Evolutionary conservation across 2,888 invertebrate species (phyloP).

Genomic region (Bursaphelenchus okinawaensis): DNA sequence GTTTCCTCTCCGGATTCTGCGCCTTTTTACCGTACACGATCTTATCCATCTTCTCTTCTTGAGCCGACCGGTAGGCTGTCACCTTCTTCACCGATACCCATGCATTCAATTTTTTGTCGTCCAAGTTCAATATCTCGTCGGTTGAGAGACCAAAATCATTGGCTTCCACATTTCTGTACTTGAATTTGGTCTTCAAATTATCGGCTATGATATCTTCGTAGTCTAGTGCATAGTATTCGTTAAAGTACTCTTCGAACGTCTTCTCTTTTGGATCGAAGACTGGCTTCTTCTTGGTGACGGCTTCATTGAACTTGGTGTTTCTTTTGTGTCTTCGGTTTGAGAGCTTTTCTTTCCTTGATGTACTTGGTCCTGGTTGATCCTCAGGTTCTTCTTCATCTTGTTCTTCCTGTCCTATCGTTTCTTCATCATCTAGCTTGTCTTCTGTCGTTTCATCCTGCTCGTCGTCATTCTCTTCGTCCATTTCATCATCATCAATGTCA

Average conservation of each 20-base stretch:
- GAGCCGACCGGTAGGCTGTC: constrained; percentile 63
- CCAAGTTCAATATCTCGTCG: constrained; percentile 86
- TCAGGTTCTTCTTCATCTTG: constrained; percentile 19
- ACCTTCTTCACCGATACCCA: constrained; percentile 86
- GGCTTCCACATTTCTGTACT: constrained; percentile 77
- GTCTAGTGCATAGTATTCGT: constrained; percentile 88
- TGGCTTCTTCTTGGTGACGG: constrained; percentile 73
- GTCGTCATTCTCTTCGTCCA: constrained; percentile 32
- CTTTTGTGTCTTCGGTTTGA: constrained; percentile 37
- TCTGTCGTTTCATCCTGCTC: constrained; percentile 24
- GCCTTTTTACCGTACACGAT: constrained; percentile 72
- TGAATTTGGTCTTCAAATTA: constrained; percentile 66
- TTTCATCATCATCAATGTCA: constrained; percentile 28
- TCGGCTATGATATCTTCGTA: constrained; percentile 83
- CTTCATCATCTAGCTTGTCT: constrained; percentile 46
- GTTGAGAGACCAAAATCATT: constrained; percentile 83
- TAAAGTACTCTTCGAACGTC: constrained; percentile 79
- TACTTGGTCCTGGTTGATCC: constrained; percentile 15
- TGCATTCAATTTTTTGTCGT: constrained; percentile 85
- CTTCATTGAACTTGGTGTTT: constrained; percentile 71
- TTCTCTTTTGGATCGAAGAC: constrained; percentile 73
- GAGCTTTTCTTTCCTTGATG: constrained; percentile 29
- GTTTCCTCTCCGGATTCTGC: constrained; percentile 71
- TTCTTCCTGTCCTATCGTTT: background rate
- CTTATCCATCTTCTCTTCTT: constrained; percentile 75